Evolutionary conservation across 1,140 invertebrate genomes (phyloP).

Genomic region (Drosophila rufa): DNA sequence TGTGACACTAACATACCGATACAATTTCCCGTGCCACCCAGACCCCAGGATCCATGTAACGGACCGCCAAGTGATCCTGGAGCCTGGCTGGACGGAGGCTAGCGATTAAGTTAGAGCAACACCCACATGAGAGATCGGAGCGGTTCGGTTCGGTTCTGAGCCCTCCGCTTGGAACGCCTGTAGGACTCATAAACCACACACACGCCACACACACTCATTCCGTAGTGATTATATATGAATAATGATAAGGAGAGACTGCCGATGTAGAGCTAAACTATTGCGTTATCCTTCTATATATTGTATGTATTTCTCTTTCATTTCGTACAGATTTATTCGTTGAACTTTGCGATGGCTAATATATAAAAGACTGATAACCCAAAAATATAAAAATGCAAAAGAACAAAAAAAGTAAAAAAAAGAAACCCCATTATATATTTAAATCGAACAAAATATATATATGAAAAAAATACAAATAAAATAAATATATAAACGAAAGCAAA

Average conservation of each 20-base stretch:
- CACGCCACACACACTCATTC: slow-evolving; percentile 33
- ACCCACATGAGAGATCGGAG: slow-evolving; percentile 26
- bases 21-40: neutral
- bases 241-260: slow-evolving; percentile 43
- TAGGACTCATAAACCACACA: slow-evolving; percentile 15
- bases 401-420: slow-evolving; percentile 53
- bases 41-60: slow-evolving; percentile 1
- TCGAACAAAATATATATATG: slow-evolving; percentile 62
- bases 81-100: slow-evolving; percentile 9
- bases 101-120: slow-evolving; percentile 19
- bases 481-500: slow-evolving; percentile 56
- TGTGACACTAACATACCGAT: slow-evolving; percentile 51
- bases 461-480: slow-evolving; percentile 46
- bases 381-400: slow-evolving; percentile 67
- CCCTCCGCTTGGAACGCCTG: slow-evolving; percentile 12
- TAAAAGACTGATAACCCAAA: slow-evolving; percentile 84
- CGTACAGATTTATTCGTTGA: slow-evolving; percentile 85
- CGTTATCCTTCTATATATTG: slow-evolving; percentile 77
- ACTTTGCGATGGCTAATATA: slow-evolving; percentile 85
- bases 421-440: slow-evolving; percentile 72
- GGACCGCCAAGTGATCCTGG: neutral
- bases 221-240: slow-evolving; percentile 16
- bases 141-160: slow-evolving; percentile 6
- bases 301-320: slow-evolving; percentile 84
- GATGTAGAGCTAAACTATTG: slow-evolving; percentile 59